Base-by-base conservation (phyloP, 2,113 vertebrate species). In the Aspiorhynchus laticeps region DNA sequence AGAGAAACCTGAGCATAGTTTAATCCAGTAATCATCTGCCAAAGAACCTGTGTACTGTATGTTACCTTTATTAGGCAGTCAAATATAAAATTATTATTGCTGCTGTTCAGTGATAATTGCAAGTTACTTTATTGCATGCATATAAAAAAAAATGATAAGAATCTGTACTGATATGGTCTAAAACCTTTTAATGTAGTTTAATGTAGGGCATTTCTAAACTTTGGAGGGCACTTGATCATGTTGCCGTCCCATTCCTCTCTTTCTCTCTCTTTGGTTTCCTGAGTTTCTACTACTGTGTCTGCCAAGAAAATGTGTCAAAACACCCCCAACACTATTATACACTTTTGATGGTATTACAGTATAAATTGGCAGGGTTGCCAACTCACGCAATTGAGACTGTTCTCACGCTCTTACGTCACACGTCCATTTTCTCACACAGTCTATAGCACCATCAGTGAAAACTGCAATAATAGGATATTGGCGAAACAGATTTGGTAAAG, bases 261-360 rank as follows among this genome's bases (percentile, higher is more conserved):
- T 63, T 63, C 1, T 63, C n/a, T 63, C n/a, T 24, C n/a, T 11
- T 26, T 63, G 59, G 24, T 63, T 63, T 63, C 21, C 3, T 11
- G 9, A 63, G 8, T 24, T 10, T 63, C 8, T 61, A n/a, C 59
- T n/a, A 11, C 4, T 63, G n/a, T 11, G 11, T 26, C 9, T 5
- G n/a, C 10, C 24, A 61, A 61, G 10, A n/a, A 21, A 59, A 61
- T 61, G 9, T 61, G 56, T 24, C 56, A n/a, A n/a, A n/a, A 61
- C 0, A 0, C 7, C 7, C 0, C 7, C 19, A 9, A 61, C 5
- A 26, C 1, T 26, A 12, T 26, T n/a, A n/a, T n/a, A n/a, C 26
- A 63, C 56, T 59, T n/a, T 61, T 61, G 8, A 61, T n/a, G 56
- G 56, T 10, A 3, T 61, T 61, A 61, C 24, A 10, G 43, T 38